Percentiles rank a stretch among this genome's conserved stretches.
Conservation (phyloP, 2,888 invertebrate species). For the Hydriomena furcata region DNA sequence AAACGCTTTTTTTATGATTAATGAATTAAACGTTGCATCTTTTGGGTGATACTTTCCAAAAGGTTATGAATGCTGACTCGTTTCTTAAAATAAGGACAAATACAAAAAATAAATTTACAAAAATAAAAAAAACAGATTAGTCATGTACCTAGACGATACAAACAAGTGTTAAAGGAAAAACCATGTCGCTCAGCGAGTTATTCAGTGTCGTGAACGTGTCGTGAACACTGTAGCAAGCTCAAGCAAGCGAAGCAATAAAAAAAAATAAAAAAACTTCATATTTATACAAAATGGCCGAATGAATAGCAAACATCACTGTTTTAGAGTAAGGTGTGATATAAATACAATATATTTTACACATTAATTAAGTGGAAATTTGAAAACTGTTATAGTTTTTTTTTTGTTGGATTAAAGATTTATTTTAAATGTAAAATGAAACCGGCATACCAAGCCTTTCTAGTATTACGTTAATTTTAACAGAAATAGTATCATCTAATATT, state of each 20-base stretch:
- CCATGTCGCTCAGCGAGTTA: constrained; percentile 73
- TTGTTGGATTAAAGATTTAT: no score
- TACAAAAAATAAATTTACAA: constrained; percentile 38
- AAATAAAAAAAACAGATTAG: constrained; percentile 59
- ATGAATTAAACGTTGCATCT: no score
- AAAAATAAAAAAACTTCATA: constrained; percentile 18
- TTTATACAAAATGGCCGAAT: constrained; percentile 36
- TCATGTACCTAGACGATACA: constrained; percentile 73
- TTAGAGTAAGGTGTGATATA: constrained; percentile 44
- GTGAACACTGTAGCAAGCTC: constrained; percentile 70
- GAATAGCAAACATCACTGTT: constrained; percentile 51
- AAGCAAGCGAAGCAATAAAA: constrained; percentile 79
- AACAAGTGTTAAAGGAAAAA: constrained; percentile 81
- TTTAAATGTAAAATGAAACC: no score
- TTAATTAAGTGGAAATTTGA: no score
- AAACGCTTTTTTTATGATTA: no score
- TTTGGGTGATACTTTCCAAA: neutral
- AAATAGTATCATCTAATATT: no score
- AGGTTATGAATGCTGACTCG: constrained; percentile 8
- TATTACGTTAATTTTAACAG: no score
- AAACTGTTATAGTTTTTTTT: no score
- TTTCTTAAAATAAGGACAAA: constrained; percentile 33
- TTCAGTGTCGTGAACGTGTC: constrained; percentile 42
- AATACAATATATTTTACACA: no score
- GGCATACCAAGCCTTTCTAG: no score